These are phyloP conservation scores for Xerus inauris DNA, from an alignment of 2,113 vertebrate species.

Conservation along the genomic window DNA sequence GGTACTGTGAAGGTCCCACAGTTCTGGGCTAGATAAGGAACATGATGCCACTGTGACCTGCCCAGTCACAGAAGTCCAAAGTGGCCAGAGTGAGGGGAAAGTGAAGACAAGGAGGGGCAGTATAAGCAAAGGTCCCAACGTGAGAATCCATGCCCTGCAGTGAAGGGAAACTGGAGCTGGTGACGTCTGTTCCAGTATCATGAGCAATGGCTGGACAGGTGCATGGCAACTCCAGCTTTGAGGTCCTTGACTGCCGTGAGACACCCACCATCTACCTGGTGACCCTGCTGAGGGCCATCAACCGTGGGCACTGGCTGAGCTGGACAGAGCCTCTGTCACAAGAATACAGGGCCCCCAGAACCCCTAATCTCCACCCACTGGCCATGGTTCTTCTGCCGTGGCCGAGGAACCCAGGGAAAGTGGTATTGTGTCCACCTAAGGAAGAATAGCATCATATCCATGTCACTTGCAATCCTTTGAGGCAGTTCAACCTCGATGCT, in stretches of 20 bases:
- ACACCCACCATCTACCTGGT: not conserved
- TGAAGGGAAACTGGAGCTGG: not conserved
- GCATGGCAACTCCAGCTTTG: too few species aligned
- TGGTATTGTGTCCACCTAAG: too few species aligned
- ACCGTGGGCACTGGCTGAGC: not conserved
- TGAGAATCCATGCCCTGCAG: accelerated
- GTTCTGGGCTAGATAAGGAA: not conserved
- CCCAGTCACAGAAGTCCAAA: not conserved
- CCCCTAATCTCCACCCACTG: not conserved
- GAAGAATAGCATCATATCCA: not conserved
- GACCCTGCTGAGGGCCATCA: too few species aligned
- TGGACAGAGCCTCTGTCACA: not conserved
- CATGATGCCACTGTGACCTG: accelerated
- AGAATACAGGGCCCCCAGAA: not conserved
- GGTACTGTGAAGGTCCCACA: not conserved
- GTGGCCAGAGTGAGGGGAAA: not conserved
- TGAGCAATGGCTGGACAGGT: not conserved
- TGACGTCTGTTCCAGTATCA: accelerated
- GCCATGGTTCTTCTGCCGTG: not conserved
- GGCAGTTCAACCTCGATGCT: not conserved
- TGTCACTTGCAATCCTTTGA: not conserved
- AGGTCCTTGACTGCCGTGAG: accelerated
- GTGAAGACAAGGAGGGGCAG: not conserved
- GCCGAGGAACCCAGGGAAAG: not conserved
- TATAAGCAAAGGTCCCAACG: not conserved